Percentiles rank a stretch among this genome's conserved stretches.
Conservation (phyloP, 2,113 vertebrate genomes). For the Oryzias melastigma region DNA sequence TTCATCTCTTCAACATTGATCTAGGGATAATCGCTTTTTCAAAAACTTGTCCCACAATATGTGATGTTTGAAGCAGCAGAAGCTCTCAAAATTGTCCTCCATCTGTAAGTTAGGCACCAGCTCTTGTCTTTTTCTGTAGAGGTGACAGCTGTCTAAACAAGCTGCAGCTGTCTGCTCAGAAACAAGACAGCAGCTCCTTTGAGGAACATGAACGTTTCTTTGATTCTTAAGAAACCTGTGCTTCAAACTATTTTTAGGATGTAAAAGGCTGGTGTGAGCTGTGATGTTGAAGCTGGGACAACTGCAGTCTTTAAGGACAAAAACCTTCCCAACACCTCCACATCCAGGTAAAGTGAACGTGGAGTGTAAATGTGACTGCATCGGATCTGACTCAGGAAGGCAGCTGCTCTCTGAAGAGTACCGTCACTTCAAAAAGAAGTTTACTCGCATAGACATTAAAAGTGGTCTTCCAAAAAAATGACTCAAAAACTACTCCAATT, state of each 20-base stretch:
- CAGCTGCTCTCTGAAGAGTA: too few relatives aligned
- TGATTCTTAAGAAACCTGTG: slow-evolving; percentile 6
- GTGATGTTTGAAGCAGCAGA: not conserved
- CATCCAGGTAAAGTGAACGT: too few relatives aligned
- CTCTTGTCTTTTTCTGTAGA: not conserved
- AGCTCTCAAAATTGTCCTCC: slow-evolving; percentile 1
- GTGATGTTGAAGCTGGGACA: too few relatives aligned
- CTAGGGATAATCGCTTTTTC: slow-evolving; percentile 11
- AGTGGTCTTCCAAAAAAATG: too few relatives aligned
- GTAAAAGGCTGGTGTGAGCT: slow-evolving; percentile 5
- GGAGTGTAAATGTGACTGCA: too few relatives aligned
- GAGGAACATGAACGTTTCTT: slow-evolving; percentile 31
- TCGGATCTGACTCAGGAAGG: too few relatives aligned
- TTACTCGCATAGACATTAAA: too few relatives aligned
- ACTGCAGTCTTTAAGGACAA: too few relatives aligned
- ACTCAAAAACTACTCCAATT: too few relatives aligned
- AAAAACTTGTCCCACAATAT: too few relatives aligned
- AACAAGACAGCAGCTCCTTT: slow-evolving; percentile 22
- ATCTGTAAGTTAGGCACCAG: not conserved
- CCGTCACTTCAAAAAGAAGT: too few relatives aligned
- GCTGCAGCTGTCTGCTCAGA: slow-evolving; percentile 12
- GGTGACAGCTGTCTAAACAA: not conserved
- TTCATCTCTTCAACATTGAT: not conserved
- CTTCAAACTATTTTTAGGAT: slow-evolving; percentile 18
- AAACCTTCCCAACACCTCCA: too few relatives aligned